Evolutionary conservation across 2,888 invertebrate species (phyloP).

Genomic region (Apamea monoglypha): DNA sequence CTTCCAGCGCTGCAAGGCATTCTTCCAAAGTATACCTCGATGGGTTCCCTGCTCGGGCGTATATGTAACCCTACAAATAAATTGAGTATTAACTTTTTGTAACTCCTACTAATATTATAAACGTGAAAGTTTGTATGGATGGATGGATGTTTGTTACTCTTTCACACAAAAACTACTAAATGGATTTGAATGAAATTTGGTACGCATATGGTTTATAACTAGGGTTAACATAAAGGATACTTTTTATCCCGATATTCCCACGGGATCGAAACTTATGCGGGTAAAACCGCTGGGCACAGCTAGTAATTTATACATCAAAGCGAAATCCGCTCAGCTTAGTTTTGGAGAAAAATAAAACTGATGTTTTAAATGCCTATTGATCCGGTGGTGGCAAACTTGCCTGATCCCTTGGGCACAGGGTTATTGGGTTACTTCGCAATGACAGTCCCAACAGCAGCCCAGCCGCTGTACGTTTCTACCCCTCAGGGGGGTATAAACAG

Average conservation of each 20-base stretch:
- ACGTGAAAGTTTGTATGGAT: too few species aligned
- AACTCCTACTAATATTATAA: too few species aligned
- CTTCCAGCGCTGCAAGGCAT: constrained; percentile 97
- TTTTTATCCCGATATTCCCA: too few species aligned
- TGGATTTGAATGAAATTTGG: too few species aligned
- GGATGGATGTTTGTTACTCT: too few species aligned
- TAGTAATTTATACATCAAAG: neutral
- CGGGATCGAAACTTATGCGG: too few species aligned
- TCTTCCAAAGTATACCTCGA: constrained; percentile 96
- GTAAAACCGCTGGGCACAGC: too few species aligned
- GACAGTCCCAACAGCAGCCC: neutral
- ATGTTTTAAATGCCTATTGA: neutral
- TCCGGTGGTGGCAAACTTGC: neutral
- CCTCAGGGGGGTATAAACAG: neutral
- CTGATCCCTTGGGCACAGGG: neutral
- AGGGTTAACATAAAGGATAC: too few species aligned
- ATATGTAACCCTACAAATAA: constrained; percentile 94
- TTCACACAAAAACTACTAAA: too few species aligned
- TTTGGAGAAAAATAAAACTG: neutral
- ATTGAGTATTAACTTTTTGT: neutral
- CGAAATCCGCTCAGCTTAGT: neutral
- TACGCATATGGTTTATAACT: too few species aligned
- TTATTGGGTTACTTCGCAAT: neutral
- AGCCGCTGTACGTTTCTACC: neutral
- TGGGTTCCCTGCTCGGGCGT: constrained; percentile 98